Evolutionary conservation across 1,140 invertebrate genomes (phyloP), one percentile per base, ranked within the genome.

Genomic region (Antheraea mylitta): DNA sequence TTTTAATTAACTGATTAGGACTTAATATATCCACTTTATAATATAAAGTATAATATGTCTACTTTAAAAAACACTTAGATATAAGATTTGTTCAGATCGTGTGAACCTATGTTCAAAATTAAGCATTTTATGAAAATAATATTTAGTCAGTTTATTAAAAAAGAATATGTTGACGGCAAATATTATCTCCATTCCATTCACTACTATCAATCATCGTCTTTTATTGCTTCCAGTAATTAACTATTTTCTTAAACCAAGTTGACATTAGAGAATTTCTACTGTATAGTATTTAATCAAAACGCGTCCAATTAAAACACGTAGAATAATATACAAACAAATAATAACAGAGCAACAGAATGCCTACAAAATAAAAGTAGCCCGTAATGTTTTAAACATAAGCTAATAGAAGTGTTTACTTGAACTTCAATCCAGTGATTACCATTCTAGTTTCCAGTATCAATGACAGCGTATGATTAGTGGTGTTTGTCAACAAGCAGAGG

Each of bases 401-500:
- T 63, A 71, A 71, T 63, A 53, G 45, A 48, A 59, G 38, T 71
- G 66, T 71, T 67, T 66, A 71, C 65, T 45, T 71, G 69, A 71
- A 67, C 65, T 71, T 67, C 68, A 69, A 69, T 60, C 68, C 36
- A 37, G 22, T 63, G 61, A 63, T 63, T 63, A 63, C 30, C 61
- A 63, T 63, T 63, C 61, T 63, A 63, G 61, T 63, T 63, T 63
- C 61, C 30, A 63, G 37, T 63, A 63, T 63, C 61, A 36, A 63
- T 53, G 45, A 53, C 45, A 53, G 45, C 45, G 16, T 63, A 36
- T 63, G 59, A 63, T 63, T 36, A 53, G 45, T 53, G 45, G 30
- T 63, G 19, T 63, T 63, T 63, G 61, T 63, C 30, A 30, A 36
- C 30, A 53, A 13, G 9, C 16, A 53, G 16, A 7, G 61, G 30